Base-by-base conservation (phyloP, 2,888 invertebrate species). In the Parochlus steinenii region DNA sequence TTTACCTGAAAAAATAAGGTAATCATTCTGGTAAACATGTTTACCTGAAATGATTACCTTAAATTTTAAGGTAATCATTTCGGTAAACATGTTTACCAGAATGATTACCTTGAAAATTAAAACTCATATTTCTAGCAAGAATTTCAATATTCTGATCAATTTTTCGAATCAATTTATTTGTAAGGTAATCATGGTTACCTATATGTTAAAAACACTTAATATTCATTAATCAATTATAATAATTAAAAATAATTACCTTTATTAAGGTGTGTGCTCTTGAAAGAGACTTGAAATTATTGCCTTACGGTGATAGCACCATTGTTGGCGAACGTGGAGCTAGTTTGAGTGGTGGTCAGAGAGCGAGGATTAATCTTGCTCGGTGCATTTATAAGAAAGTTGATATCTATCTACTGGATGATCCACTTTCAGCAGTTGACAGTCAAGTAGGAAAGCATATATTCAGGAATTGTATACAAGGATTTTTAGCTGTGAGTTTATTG, bases 291-390 rank as follows among this genome's bases (percentile, higher is more conserved):
- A 67, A 70, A 32, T 65, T 71, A 44, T 60, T 85, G 36, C 72
- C 76, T 1, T 61, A 70, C 8, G 78, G 80, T 1, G 85, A 85
- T 49, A 57, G 65, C 31, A 81, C 79, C 1, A 48, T 78, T 39
- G 76, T 86, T 2, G 83, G 83, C 1, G 83, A 85, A 48, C 62
- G 77, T 39, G 85, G 85, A 10, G 67, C 74, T 38, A 70, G 73
- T 33, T 59, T 86, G 30, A 80, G 79, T 46, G 85, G 83, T 1
- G 83, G 83, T 1, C 83, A 85, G 58, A 71, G 75, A 40, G 83
- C 83, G 2, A 65, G 85, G 39, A 70, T 86, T 37, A 78, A 75
- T 43, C 62, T 85, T 28, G 79, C 78, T 0, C 63, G 85, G 42
- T 77, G 82, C 4, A 66, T 83, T 37, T 86, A 85, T 46, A 68